Conservation (phyloP, 2,888 invertebrate species). For the Trichopria drosophilae region DNA sequence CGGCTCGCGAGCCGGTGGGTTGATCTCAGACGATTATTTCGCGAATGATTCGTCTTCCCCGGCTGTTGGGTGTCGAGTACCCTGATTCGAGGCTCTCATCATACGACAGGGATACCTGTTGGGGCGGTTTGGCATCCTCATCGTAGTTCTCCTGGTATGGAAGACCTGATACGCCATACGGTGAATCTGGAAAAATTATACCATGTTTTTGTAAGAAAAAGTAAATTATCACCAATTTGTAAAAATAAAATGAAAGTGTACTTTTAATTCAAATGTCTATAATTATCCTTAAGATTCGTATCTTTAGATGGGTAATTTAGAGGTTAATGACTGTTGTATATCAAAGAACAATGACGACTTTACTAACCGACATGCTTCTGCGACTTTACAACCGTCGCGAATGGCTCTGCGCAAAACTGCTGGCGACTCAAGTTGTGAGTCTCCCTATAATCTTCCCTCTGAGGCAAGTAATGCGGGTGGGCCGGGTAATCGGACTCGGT, state of each 20-base stretch:
- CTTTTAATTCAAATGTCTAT: too few relatives aligned
- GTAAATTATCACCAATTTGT: too few relatives aligned
- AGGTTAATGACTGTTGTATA: too few relatives aligned
- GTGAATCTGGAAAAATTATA: slow-evolving; percentile 79
- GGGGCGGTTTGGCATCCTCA: slow-evolving; percentile 81
- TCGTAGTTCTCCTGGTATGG: slow-evolving; percentile 80
- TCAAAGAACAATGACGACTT: not conserved
- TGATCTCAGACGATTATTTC: slow-evolving; percentile 85
- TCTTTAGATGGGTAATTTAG: too few relatives aligned
- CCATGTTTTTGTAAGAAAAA: too few relatives aligned
- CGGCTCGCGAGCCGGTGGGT: slow-evolving; percentile 57
- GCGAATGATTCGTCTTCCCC: slow-evolving; percentile 87
- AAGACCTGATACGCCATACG: slow-evolving; percentile 91
- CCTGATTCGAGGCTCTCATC: slow-evolving; percentile 93
- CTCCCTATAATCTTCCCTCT: slow-evolving; percentile 73
- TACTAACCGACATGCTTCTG: slow-evolving; percentile 87
- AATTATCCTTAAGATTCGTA: too few relatives aligned
- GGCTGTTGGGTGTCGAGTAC: slow-evolving; percentile 91
- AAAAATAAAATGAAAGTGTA: too few relatives aligned
- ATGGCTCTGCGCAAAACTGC: slow-evolving; percentile 86
- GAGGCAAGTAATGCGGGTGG: slow-evolving; percentile 75
- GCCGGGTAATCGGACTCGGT: slow-evolving; percentile 80
- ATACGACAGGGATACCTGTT: slow-evolving; percentile 85
- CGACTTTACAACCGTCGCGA: slow-evolving; percentile 86
- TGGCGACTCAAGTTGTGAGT: slow-evolving; percentile 83